Evolutionary conservation across 2,888 invertebrate species (phyloP).

Genomic region (Rotaria macrura): DNA sequence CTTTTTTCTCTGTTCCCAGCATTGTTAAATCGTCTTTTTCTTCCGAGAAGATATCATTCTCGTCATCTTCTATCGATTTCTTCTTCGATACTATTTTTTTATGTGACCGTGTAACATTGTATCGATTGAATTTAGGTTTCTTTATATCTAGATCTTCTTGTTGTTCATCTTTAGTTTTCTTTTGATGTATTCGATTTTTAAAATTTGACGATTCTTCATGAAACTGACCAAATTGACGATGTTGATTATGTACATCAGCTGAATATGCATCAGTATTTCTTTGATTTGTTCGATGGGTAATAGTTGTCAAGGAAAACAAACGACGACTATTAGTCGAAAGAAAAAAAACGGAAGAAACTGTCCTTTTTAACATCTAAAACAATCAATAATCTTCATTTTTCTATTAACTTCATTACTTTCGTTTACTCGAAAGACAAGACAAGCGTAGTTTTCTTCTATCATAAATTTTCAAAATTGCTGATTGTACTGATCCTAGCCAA

Average conservation of each 20-base stretch:
- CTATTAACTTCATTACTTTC: too few relatives aligned
- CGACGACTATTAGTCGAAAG: not conserved
- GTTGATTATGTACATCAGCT: not conserved
- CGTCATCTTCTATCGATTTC: not conserved
- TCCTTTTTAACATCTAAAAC: not conserved
- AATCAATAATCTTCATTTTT: not conserved
- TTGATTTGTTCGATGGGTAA: not conserved
- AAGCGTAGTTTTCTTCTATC: too few relatives aligned
- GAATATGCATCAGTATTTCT: not conserved
- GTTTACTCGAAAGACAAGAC: too few relatives aligned
- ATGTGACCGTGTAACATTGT: not conserved
- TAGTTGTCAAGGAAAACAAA: not conserved
- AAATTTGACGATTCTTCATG: not conserved
- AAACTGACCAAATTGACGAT: not conserved
- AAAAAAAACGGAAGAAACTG: not conserved
- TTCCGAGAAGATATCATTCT: not conserved
- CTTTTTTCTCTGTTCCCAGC: not conserved
- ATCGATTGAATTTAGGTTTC: not conserved
- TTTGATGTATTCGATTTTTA: not conserved
- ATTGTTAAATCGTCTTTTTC: slow-evolving; percentile 13
- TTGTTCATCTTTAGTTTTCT: not conserved
- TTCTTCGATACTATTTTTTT: not conserved
- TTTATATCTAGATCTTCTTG: not conserved
- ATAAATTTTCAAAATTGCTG: too few relatives aligned
- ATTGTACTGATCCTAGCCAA: too few relatives aligned